Conservation (phyloP, 2,113 vertebrate genomes). For the Odocoileus hemionus region DNA sequence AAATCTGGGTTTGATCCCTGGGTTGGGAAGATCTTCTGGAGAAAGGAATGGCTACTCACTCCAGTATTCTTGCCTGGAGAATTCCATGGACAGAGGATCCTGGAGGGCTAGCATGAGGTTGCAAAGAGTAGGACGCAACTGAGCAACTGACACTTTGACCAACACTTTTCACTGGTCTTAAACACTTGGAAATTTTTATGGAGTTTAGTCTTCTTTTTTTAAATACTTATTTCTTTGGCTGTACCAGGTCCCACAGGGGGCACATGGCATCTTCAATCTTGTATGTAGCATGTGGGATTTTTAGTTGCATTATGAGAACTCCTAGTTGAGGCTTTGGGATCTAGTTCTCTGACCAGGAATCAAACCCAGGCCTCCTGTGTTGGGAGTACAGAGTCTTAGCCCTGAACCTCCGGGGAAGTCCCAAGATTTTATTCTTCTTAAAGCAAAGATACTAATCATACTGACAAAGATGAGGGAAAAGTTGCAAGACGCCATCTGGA, state of each 20-base stretch:
- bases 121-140: accelerated
- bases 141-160: background rate
- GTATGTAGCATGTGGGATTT: background rate
- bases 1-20: background rate
- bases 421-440: background rate
- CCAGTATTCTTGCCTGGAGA: background rate
- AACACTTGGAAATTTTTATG: background rate
- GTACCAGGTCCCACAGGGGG: background rate
- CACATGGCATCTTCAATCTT: background rate
- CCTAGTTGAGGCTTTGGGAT: background rate
- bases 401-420: background rate
- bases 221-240: background rate
- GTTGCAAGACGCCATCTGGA: background rate
- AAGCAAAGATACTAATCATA: background rate
- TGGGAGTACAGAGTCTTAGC: background rate
- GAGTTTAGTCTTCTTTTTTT: background rate
- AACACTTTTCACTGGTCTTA: background rate
- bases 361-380: background rate
- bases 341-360: background rate
- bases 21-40: background rate
- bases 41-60: background rate
- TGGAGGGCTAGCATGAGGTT: background rate
- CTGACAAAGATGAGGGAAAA: background rate
- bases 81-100: background rate
- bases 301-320: background rate